Evolutionary conservation across 2,888 invertebrate species (phyloP).

Genomic region (Scaptodrosophila latifasciaeformis): DNA sequence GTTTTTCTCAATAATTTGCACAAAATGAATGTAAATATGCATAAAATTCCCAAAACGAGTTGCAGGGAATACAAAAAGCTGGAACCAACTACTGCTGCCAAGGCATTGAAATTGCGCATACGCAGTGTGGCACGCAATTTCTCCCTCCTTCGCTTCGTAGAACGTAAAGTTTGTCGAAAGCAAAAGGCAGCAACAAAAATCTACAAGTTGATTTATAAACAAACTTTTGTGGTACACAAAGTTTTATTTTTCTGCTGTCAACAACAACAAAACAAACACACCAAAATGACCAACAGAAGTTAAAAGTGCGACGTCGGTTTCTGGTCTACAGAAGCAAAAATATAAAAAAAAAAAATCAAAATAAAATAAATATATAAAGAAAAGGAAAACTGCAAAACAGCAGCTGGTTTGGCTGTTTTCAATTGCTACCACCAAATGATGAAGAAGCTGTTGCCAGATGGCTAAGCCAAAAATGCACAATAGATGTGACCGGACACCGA

Average conservation of each 20-base stretch:
- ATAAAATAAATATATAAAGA: not conserved
- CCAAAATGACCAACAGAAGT: constrained; percentile 42
- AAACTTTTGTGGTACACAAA: constrained; percentile 22
- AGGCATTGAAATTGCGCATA: constrained; percentile 6
- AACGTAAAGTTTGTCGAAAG: constrained; percentile 5
- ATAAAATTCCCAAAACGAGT: constrained; percentile 21
- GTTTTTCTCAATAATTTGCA: constrained; percentile 53
- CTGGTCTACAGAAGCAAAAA: constrained; percentile 2
- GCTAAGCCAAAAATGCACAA: constrained; percentile 30
- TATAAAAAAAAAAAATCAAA: constrained; percentile 4
- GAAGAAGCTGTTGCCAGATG: constrained; percentile 2
- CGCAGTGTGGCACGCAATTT: not conserved
- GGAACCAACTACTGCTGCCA: not conserved
- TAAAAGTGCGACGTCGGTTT: constrained; percentile 34
- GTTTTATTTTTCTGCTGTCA: constrained; percentile 44
- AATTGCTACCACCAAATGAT: constrained; percentile 17
- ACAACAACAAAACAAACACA: constrained; percentile 30
- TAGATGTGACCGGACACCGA: constrained; percentile 12
- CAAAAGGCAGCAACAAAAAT: constrained; percentile 7
- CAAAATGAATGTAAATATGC: constrained; percentile 48
- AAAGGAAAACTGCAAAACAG: constrained; percentile 8
- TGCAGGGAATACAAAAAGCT: not conserved
- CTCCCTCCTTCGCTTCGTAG: not conserved
- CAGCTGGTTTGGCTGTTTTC: constrained; percentile 5
- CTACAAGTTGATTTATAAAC: constrained; percentile 10